These are phyloP conservation scores for Cyphomyrmex costatus DNA, from an alignment of 1,140 invertebrate genomes.

Conservation along the genomic window DNA sequence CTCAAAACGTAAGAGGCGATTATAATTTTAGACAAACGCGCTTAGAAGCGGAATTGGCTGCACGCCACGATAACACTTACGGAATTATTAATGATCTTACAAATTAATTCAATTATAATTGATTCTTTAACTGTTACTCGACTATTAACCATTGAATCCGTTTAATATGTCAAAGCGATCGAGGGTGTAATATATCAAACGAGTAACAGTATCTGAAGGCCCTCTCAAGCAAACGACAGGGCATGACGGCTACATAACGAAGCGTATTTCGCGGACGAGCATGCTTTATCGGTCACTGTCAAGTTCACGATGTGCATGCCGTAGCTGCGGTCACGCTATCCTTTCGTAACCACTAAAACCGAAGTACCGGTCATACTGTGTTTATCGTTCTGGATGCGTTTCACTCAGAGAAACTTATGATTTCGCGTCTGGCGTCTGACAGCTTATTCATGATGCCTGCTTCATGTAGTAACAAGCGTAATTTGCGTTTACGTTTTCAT, in stretches of 20 bases:
- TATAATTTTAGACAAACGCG: constrained; percentile 50
- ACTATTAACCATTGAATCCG: not conserved
- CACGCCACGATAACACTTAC: constrained; percentile 42
- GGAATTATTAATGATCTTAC: constrained; percentile 41
- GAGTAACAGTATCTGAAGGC: constrained; percentile 22
- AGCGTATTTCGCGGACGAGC: constrained; percentile 52
- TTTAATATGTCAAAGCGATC: constrained; percentile 41
- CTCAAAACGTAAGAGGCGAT: constrained; percentile 1
- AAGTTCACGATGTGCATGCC: constrained; percentile 64
- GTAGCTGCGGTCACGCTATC: constrained; percentile 63
- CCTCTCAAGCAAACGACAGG: constrained; percentile 29
- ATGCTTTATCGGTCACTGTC: constrained; percentile 72
- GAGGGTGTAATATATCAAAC: constrained; percentile 36
- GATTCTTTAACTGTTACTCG: constrained; percentile 28
- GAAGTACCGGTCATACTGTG: constrained; percentile 33
- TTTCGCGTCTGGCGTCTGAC: constrained; percentile 35
- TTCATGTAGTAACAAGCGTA: constrained; percentile 24
- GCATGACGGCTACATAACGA: constrained; percentile 51
- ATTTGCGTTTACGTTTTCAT: constrained; percentile 26
- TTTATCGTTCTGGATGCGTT: constrained; percentile 29
- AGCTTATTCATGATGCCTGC: constrained; percentile 41
- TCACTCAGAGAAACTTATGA: constrained; percentile 52
- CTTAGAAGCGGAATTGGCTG: constrained; percentile 52
- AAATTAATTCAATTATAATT: constrained; percentile 54
- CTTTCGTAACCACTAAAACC: constrained; percentile 40